A percentile compares a stretch with the other conserved stretches of the same genome.
Evolutionary conservation across 2,113 vertebrate species (phyloP).

Genomic region (Albula goreensis): DNA sequence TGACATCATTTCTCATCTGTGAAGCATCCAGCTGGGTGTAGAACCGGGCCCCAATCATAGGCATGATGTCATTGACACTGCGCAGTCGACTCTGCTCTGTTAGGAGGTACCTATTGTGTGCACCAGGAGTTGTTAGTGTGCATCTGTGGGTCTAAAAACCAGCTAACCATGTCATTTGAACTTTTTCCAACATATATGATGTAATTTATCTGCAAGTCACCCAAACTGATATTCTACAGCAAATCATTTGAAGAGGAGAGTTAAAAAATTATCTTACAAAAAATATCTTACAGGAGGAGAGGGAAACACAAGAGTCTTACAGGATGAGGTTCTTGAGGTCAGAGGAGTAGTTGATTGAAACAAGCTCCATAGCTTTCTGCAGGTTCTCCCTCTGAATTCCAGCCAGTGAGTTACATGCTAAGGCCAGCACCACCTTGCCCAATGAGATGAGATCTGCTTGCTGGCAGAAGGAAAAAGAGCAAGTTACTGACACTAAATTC

Average conservation of each 20-base stretch:
- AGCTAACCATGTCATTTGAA: background rate
- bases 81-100: conserved; percentile 95
- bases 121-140: background rate
- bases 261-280: background rate
- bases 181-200: background rate
- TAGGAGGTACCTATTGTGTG: conserved; percentile 84
- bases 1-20: conserved; percentile 98
- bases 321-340: conserved; percentile 99
- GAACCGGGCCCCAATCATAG: conserved; percentile 98
- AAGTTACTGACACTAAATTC: background rate
- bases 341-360: conserved; percentile 99
- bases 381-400: conserved; percentile 98
- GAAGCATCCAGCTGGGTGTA: conserved; percentile 97
- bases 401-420: conserved; percentile 97
- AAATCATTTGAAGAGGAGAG: background rate
- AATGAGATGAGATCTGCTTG: conserved; percentile 98
- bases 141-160: background rate
- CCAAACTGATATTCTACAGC: too few species aligned
- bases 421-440: conserved; percentile 97
- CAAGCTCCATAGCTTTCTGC: conserved; percentile 98
- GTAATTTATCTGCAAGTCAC: too few species aligned
- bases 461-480: conserved; percentile 57
- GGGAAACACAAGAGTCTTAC: conserved; percentile 70
- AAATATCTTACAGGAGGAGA: background rate
- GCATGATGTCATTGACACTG: conserved; percentile 99